Evolutionary conservation across 2,888 invertebrate species (phyloP).

Genomic region (Tetropium fuscum): DNA sequence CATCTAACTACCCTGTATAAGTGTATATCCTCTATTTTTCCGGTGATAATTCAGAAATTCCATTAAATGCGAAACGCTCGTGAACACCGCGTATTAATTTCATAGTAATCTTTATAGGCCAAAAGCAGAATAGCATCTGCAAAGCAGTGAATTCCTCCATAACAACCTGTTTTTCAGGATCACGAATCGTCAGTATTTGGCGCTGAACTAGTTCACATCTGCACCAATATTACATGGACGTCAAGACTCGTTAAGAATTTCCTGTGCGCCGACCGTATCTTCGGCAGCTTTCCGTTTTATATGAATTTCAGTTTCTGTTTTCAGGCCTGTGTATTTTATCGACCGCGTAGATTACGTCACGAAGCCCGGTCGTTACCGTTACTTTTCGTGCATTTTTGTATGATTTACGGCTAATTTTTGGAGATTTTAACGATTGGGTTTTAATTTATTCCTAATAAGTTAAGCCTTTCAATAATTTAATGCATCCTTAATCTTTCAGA

Average conservation of each 20-base stretch:
- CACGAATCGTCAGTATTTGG: conserved; percentile 43
- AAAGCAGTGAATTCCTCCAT: conserved; percentile 41
- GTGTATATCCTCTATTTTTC: no score
- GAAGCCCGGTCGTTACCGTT: no score
- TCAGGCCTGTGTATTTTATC: conserved; percentile 1
- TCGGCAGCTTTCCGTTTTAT: conserved; percentile 36
- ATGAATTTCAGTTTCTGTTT: conserved; percentile 38
- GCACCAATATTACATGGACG: conserved; percentile 38
- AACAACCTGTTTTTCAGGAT: conserved; percentile 50
- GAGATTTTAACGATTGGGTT: no score
- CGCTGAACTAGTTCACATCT: conserved; percentile 48
- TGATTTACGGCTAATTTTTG: not conserved
- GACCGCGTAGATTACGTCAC: not conserved
- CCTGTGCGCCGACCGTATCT: conserved; percentile 18
- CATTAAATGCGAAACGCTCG: no score
- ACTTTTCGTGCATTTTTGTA: not conserved
- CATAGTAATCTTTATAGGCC: conserved; percentile 33
- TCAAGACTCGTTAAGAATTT: conserved; percentile 35
- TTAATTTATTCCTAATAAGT: no score
- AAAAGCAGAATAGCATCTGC: conserved; percentile 41
- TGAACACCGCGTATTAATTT: conserved; percentile 19
- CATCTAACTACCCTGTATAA: no score
- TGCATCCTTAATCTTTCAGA: no score
- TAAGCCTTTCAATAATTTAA: no score
- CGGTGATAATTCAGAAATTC: no score